Percentiles rank a stretch among this genome's conserved stretches.
phyloP scores from a whole-genome alignment of 2,797 vertebrate species.

The Pangasius mekongensis region DNA sequence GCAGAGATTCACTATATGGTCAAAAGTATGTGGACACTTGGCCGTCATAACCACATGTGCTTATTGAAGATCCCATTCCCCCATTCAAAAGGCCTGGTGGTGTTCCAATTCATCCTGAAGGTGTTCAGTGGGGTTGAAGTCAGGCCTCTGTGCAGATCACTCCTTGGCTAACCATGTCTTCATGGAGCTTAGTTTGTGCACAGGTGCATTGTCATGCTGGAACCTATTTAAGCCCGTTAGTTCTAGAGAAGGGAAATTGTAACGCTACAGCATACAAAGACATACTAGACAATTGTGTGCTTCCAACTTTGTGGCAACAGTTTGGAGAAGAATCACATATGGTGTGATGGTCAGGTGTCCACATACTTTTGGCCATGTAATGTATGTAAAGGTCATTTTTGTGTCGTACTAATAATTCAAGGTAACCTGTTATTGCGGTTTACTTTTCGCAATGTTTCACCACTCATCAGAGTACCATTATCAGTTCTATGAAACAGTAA shows the following conservation, averaged over 20 bases:
- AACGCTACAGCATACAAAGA: background rate
- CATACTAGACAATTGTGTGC: background rate
- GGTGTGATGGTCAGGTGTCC: background rate
- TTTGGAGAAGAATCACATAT: background rate
- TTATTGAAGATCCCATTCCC: background rate
- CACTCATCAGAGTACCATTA: background rate
- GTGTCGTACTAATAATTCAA: background rate
- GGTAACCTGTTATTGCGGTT: background rate
- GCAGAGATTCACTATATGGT: background rate
- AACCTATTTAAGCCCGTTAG: background rate
- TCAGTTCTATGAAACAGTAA: background rate
- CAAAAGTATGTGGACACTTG: slow-evolving; percentile 2
- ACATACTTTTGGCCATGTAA: background rate
- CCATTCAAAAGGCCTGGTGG: background rate
- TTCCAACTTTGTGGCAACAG: background rate
- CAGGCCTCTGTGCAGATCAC: background rate
- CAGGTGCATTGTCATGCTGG: background rate
- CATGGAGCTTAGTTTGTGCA: background rate
- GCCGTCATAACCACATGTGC: background rate
- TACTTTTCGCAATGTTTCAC: background rate
- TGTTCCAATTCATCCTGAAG: background rate
- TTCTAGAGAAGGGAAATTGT: background rate
- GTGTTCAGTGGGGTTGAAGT: background rate
- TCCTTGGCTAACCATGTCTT: background rate
- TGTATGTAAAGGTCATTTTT: background rate